Conservation (phyloP, 1,140 invertebrate genomes). For the Phthorimaea operculella region DNA sequence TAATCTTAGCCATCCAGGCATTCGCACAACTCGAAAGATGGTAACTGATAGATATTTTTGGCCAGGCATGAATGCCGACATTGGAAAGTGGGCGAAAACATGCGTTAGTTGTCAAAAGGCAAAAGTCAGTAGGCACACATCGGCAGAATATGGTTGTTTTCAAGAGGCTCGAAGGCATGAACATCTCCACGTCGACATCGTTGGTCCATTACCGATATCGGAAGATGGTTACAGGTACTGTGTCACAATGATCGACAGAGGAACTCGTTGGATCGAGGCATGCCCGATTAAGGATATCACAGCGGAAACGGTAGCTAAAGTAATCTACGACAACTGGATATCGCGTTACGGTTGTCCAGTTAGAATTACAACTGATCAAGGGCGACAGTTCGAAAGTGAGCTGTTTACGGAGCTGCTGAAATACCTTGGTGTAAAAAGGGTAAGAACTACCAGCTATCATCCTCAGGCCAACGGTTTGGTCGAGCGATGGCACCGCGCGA, state of each 20-base stretch:
- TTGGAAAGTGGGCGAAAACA: no score
- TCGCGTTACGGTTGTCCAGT: slow-evolving; percentile 24
- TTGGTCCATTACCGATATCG: slow-evolving; percentile 1
- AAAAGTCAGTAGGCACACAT: no score
- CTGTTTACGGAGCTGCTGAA: slow-evolving; percentile 11
- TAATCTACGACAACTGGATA: slow-evolving; percentile 30
- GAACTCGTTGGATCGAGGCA: slow-evolving; percentile 47
- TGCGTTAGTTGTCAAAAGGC: no score
- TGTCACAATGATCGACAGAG: slow-evolving; percentile 43
- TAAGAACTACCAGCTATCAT: neutral
- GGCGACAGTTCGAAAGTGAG: slow-evolving; percentile 23
- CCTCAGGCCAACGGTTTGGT: slow-evolving; percentile 17
- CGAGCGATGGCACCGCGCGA: slow-evolving; percentile 37
- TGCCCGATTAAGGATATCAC: slow-evolving; percentile 31
- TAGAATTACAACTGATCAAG: slow-evolving; percentile 26
- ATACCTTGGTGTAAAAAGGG: neutral
- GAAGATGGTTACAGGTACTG: slow-evolving; percentile 29
- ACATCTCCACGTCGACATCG: neutral
- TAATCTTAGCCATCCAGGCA: no score
- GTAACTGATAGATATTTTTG: no score
- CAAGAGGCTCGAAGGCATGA: neutral
- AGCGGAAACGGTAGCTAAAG: slow-evolving; percentile 21
- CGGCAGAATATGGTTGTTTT: neutral
- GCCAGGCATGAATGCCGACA: no score
- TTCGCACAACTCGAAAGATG: no score